These are phyloP conservation scores for Anneissia japonica DNA, from an alignment of 35 echinoderm and acorn worm genomes.

Conservation along the genomic window DNA sequence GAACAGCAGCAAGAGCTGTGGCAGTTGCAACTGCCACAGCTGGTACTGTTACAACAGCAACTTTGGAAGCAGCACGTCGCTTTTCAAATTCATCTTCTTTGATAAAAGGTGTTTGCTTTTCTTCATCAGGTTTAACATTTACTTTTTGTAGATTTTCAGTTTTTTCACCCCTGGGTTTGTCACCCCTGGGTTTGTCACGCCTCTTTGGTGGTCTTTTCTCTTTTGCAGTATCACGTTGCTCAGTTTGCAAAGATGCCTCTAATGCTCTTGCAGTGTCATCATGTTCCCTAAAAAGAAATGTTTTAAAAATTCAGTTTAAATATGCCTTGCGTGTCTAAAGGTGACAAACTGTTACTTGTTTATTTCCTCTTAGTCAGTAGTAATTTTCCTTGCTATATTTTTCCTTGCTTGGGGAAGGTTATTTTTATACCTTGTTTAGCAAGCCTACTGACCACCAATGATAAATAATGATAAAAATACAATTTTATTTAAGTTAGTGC, in stretches of 20 bases:
- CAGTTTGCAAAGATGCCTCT: constrained; percentile 55
- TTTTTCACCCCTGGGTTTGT: background rate
- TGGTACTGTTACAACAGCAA: background rate
- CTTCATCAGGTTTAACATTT: background rate
- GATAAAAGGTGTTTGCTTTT: background rate
- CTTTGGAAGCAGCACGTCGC: background rate
- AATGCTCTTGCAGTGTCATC: constrained; percentile 44
- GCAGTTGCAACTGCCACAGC: too few species aligned
- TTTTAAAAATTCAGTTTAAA: too few species aligned
- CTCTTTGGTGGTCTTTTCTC: background rate
- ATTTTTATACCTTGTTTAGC: constrained; percentile 18
- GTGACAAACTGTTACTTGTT: too few species aligned
- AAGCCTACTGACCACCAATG: constrained; percentile 14
- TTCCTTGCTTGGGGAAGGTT: constrained; percentile 29
- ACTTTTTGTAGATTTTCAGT: background rate
- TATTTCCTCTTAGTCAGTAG: too few species aligned
- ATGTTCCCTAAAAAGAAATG: constrained; percentile 40
- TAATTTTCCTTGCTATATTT: too few species aligned
- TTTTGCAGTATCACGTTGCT: constrained; percentile 1
- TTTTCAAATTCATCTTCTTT: background rate
- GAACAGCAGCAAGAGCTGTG: too few species aligned
- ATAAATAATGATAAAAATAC: too few species aligned
- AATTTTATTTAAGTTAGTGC: too few species aligned
- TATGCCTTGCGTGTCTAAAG: too few species aligned
- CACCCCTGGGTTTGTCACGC: constrained; percentile 10